Percentiles rank a stretch among this genome's conserved stretches.
Conservation (phyloP, 1,140 invertebrate species). For the Asobara japonica region DNA sequence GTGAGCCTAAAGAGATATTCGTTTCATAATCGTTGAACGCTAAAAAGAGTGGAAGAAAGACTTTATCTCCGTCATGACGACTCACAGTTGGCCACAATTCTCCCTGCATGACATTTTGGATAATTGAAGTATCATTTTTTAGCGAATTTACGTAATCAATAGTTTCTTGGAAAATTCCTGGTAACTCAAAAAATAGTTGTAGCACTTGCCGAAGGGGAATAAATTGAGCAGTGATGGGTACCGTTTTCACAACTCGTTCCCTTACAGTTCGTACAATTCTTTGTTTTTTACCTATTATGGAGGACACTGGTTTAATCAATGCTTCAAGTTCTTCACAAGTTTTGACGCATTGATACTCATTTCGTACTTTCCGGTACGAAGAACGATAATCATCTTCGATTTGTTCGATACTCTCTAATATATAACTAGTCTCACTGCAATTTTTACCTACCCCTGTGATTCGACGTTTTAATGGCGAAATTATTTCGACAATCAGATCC, state of each 20-base stretch:
- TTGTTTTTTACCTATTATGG: neutral
- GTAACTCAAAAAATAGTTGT: slow-evolving; percentile 21
- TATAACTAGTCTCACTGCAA: neutral
- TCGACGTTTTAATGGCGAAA: neutral
- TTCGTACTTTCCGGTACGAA: neutral
- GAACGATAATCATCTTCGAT: neutral
- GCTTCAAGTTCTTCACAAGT: neutral
- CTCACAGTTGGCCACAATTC: slow-evolving; percentile 6
- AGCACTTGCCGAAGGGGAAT: slow-evolving; percentile 11
- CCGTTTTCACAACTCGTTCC: neutral
- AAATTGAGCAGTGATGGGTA: slow-evolving; percentile 13
- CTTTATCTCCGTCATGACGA: neutral
- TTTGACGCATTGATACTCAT: slow-evolving; percentile 22
- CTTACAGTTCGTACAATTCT: neutral
- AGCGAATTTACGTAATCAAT: slow-evolving; percentile 31
- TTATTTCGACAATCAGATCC: slow-evolving; percentile 14
- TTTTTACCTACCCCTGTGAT: neutral
- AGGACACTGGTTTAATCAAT: neutral
- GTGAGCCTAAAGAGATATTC: slow-evolving; percentile 10
- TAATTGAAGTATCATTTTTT: slow-evolving; percentile 17
- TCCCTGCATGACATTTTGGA: slow-evolving; percentile 31
- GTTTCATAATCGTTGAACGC: slow-evolving; percentile 18
- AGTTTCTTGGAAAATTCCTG: slow-evolving; percentile 24
- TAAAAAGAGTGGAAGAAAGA: neutral
- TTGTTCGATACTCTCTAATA: slow-evolving; percentile 9